Evolutionary conservation across 2,797 vertebrate genomes (phyloP), one percentile per base, ranked within the genome.

Genomic region (Euthynnus affinis): DNA sequence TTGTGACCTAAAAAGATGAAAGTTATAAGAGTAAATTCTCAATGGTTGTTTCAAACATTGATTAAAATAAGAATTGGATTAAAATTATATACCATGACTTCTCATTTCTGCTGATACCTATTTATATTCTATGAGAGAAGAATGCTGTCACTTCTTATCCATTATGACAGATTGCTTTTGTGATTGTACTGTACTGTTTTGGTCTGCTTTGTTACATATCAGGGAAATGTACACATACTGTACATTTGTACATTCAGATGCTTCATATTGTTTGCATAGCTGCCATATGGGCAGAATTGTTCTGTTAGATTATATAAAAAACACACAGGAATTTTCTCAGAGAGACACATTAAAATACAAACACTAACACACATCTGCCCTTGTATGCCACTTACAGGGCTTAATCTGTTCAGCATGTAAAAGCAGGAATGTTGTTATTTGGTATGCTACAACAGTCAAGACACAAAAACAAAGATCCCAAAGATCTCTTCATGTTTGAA

Each of bases 361-460:
- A 63, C 46, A n/a, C 44, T 52, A 65, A 63, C 55, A 65, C 12
- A 52, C 29, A 58, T 69, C 25, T 80, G 67, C 29, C 83, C 70
- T 74, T 83, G 58, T 58, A 65, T 73, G 70, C 48, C 67, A 81
- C 22, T 78, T 63, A 18, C 81, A 79, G 65, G 8, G 12, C 49
- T 71, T 76, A 81, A 86, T 82, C 56, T 75, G 53, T 22, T 72
- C 37, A 68, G 48, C 58, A 63, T 4, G 4, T 65, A 71, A 72
- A 79, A 71, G 70, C 74, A 48, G 49, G 51, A 66, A 63, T 53
- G 66, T 55, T 80, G 46, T 77, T 80, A 87, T 82, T 78, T 6
- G 17, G 79, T 51, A 71, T 73, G 67, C 74, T 61, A 55, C 65
- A 75, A 81, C 73, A 82, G 71, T 34, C 49, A 40, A 42, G 34